Percentiles rank a stretch among this genome's conserved stretches.
phyloP scores from a whole-genome alignment of 2,113 vertebrate species.

The Hyperopisus bebe region DNA sequence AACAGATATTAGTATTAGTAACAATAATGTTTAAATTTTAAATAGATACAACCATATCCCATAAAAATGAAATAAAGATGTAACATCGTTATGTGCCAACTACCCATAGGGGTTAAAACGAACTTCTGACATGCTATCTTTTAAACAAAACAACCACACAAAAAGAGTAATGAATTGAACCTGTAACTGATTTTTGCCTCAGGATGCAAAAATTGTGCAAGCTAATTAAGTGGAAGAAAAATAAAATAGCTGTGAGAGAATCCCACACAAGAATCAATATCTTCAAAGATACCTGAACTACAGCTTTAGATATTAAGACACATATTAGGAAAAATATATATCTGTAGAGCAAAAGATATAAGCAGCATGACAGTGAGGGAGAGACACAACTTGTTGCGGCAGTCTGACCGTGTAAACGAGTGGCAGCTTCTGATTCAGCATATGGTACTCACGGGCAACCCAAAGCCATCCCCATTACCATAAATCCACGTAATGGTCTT shows the following conservation, averaged over 20 bases:
- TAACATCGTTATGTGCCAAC: not conserved
- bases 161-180: constrained; percentile 22
- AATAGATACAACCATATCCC: not conserved
- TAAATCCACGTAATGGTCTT: constrained; percentile 1
- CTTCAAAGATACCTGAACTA: constrained; percentile 26
- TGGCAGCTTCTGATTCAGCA: not conserved
- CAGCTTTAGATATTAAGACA: not conserved
- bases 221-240: constrained; percentile 11
- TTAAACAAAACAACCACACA: constrained; percentile 8
- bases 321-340: not conserved
- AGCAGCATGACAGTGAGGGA: not conserved
- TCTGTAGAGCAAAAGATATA: not conserved
- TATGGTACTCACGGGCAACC: not conserved
- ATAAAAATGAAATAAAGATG: not conserved
- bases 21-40: not conserved
- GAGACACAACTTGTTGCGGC: not conserved
- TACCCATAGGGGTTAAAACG: not conserved
- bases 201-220: constrained; percentile 24
- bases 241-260: not conserved
- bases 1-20: not conserved
- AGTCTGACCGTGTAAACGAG: not conserved
- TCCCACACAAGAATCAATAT: constrained; percentile 33
- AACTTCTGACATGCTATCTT: constrained; percentile 23
- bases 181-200: constrained; percentile 21
- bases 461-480: not conserved